phyloP scores from a whole-genome alignment of 2,888 invertebrate genomes.

The Heliconius hortense region DNA sequence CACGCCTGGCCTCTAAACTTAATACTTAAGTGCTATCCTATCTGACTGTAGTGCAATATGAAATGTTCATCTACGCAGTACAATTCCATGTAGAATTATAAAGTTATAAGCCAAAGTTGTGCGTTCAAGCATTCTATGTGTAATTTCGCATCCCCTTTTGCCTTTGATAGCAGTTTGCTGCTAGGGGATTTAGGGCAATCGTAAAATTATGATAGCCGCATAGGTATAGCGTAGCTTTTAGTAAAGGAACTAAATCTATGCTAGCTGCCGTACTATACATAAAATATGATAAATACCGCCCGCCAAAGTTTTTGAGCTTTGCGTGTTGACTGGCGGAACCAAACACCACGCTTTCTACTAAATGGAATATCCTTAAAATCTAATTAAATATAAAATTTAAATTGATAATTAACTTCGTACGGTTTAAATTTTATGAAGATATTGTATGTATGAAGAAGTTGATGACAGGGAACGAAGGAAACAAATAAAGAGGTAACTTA shows the following conservation, averaged over 20 bases:
- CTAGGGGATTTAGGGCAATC: conserved; percentile 15
- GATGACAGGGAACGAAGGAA: no score
- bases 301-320: no score
- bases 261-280: neutral
- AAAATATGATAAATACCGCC: no score
- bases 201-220: conserved; percentile 17
- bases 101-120: neutral
- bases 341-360: no score
- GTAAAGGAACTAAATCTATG: neutral
- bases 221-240: neutral
- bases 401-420: no score
- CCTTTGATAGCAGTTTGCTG: conserved; percentile 16
- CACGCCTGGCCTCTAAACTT: neutral
- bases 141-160: conserved; percentile 6
- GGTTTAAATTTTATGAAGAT: no score
- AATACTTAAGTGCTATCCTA: neutral
- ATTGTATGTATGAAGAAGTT: no score
- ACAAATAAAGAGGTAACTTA: no score
- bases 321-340: no score
- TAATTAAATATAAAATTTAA: no score
- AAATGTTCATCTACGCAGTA: neutral
- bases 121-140: conserved; percentile 11
- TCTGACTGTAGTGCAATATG: neutral
- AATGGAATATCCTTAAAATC: no score
- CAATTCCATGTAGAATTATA: neutral